Evolutionary conservation across 2,888 invertebrate species (phyloP).

Genomic region (Hypena proboscidalis): DNA sequence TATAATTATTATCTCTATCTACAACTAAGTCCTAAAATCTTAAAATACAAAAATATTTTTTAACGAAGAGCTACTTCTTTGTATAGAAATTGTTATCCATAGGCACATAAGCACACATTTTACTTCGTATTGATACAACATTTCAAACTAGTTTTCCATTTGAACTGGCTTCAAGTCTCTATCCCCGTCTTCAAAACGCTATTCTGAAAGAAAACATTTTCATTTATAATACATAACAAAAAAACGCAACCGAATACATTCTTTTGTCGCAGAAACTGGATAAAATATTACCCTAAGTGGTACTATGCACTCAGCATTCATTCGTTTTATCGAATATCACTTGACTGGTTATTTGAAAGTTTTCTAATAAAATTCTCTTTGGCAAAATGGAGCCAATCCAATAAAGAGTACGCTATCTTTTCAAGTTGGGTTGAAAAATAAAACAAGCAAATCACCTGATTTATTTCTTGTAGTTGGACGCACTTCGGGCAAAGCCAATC

Average conservation of each 20-base stretch:
- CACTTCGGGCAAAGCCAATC: slow-evolving; percentile 68
- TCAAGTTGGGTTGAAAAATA: not conserved
- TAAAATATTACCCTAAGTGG: not conserved
- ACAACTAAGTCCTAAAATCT: too few relatives aligned
- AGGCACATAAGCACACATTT: too few relatives aligned
- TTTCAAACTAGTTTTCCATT: too few relatives aligned
- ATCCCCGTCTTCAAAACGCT: slow-evolving; percentile 6
- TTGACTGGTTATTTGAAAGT: slow-evolving; percentile 25
- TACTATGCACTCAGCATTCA: not conserved
- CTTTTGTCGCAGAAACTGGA: not conserved
- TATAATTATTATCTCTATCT: too few relatives aligned
- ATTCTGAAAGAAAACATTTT: slow-evolving; percentile 24
- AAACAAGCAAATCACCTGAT: slow-evolving; percentile 26
- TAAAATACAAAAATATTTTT: too few relatives aligned
- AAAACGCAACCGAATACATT: not conserved
- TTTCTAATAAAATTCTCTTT: slow-evolving; percentile 15
- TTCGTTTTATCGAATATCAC: slow-evolving; percentile 22
- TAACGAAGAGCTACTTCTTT: too few relatives aligned
- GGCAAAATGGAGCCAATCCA: not conserved
- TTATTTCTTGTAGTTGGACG: slow-evolving; percentile 24
- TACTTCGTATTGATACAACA: too few relatives aligned
- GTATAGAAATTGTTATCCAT: too few relatives aligned
- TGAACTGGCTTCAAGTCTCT: slow-evolving; percentile 11
- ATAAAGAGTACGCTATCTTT: not conserved
- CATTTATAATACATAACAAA: not conserved